These are phyloP conservation scores for Drepana falcataria DNA, from an alignment of 2,888 invertebrate species.

Conservation along the genomic window DNA sequence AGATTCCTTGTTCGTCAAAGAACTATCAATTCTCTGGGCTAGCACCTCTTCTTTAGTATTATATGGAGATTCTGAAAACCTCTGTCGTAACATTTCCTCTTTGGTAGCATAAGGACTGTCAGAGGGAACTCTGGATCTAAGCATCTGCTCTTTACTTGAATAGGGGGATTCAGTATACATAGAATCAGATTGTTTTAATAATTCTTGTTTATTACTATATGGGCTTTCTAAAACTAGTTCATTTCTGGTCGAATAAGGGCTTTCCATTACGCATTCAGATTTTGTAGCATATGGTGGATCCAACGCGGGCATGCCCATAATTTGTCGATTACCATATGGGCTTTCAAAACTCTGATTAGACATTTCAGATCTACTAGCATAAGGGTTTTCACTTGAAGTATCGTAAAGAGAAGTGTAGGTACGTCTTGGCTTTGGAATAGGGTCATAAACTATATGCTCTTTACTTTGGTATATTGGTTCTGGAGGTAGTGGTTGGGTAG, in stretches of 20 bases:
- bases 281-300: conserved; percentile 56
- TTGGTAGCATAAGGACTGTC: conserved; percentile 71
- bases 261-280: conserved; percentile 42
- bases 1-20: conserved; percentile 50
- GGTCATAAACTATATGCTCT: conserved; percentile 70
- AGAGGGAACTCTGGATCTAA: conserved; percentile 53
- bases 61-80: conserved; percentile 73
- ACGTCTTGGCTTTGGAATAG: conserved; percentile 72
- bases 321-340: conserved; percentile 63
- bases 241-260: conserved; percentile 35
- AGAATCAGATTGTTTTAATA: conserved; percentile 52
- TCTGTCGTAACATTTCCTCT: conserved; percentile 72
- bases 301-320: conserved; percentile 58
- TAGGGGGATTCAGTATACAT: conserved; percentile 65
- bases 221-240: conserved; percentile 40
- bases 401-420: conserved; percentile 71
- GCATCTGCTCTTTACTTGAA: conserved; percentile 68
- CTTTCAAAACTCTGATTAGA: conserved; percentile 66
- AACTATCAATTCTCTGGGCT: conserved; percentile 62
- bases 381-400: conserved; percentile 67
- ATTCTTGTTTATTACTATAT: conserved; percentile 48
- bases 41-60: conserved; percentile 71
- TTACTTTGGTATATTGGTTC: conserved; percentile 75
- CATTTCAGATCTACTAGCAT: conserved; percentile 61
- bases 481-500: conserved; percentile 73